Evolutionary conservation across 2,797 vertebrate genomes (phyloP), one percentile per base, ranked within the genome.

Genomic region (Aeoliscus strigatus): DNA sequence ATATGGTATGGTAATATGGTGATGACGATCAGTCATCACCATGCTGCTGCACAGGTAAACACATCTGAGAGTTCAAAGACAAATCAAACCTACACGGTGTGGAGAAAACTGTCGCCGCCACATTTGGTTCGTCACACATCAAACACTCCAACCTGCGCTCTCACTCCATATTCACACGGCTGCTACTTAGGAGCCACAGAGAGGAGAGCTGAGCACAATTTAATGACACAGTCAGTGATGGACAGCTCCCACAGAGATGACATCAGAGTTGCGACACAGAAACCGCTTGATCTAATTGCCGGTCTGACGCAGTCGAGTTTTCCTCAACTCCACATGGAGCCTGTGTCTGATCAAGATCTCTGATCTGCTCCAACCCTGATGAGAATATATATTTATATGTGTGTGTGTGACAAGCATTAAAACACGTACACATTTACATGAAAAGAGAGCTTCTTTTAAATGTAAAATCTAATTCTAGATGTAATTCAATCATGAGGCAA

Each of bases 61-160:
- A 81, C 62, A 51, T 58, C 17, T 2, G 16, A 0, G 28, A 62
- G 74, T 82, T 85, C 75, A 79, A 81, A 82, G 76, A 47, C 62
- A 12, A 43, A 27, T 75, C 70, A 77, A 26, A 36, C 35, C 42
- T 4, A 66, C 38, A 44, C 24, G 27, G 35, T 39, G 51, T 13
- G 17, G 51, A 43, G 43, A 44, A 59, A 60, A 64, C 47, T 32
- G 28, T 36, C 42, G 52, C 63, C 8, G 38, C 28, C 60, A 42
- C 14, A 46, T 60, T 69, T 57, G n/a, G 12, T 37, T 40, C 34
- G 34, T 54, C 39, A 38, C 31, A 68, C 71, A 71, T 84, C 78
- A 76, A 73, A 79, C 51, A 27, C 39, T 60, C 17, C 52, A 44
- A 45, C 52, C 48, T 15, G 27, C 9, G 45, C 42, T 16, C 6